Base-by-base conservation (phyloP, 37 sponge, comb jelly and placozoan species). In the Ephydatia muelleri region DNA sequence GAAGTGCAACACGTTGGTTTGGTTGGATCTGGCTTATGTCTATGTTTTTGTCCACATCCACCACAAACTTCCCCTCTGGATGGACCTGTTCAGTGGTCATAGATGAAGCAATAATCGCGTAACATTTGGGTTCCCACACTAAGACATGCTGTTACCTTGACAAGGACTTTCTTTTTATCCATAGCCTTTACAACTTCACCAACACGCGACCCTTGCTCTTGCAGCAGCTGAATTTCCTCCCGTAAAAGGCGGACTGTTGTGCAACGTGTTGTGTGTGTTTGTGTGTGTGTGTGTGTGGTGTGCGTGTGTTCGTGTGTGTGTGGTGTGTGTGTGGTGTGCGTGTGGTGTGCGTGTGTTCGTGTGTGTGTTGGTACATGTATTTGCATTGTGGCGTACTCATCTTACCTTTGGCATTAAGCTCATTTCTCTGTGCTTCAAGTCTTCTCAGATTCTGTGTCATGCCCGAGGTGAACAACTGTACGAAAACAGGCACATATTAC, bases 11-110 rank as follows among this genome's bases (percentile, higher is more conserved):
- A 22, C 99, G 77, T 23, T 86, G 82, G 83, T 93, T 93, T 39
- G 86, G 65, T 43, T 85, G 85, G 19, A 98, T 89, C 47, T 96
- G 92, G 14, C 72, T 49, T 80, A 96, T 98, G 31, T 98, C 95
- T 31, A 95, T 98, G 26, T 34, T 80, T 82, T 98, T 98, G 82
- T 96, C 99, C 67, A 98, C 57, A 72, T 96, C 97, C 19, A 98
- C 99, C 72, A 98, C 99, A 91, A 88, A 98, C 81, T 98, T 98
- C 29, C 99, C 99, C 73, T 98, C 99, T 25, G 99, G 99, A 38
- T 96, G 99, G 0, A 98, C 93, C 97, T 97, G 57, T 12, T 2
- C 0, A 13, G 67, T 68, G 75, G 40, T 28, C 5, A 67, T 38
- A 26, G n/a, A 37, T 67, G 28, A 49, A 23, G 49, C 27, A n/a